phyloP scores from a whole-genome alignment of 2,888 invertebrate genomes.

The Eubasilissa splendida region DNA sequence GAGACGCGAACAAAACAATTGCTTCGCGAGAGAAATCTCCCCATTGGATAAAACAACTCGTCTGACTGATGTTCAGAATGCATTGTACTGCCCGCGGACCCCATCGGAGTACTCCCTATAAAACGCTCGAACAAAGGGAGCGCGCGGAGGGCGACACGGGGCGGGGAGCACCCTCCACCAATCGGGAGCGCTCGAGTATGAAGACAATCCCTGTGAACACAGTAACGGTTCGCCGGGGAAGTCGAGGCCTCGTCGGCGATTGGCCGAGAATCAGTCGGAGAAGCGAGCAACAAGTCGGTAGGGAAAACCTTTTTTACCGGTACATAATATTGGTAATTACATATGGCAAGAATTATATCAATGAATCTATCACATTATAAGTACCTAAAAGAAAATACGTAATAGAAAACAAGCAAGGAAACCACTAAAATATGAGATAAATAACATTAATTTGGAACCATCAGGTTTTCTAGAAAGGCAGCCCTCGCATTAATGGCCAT shows the following conservation, averaged over 20 bases:
- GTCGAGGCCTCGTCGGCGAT: slow-evolving; percentile 12
- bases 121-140: background rate
- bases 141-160: background rate
- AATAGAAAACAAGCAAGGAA: no score
- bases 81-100: background rate
- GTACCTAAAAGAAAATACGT: no score
- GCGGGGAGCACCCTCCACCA: slow-evolving; percentile 28
- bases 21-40: no score
- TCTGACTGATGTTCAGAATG: background rate
- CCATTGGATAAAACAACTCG: no score
- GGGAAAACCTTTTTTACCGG: background rate
- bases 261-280: slow-evolving; percentile 1
- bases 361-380: no score
- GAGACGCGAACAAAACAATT: no score
- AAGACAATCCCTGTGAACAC: slow-evolving; percentile 30
- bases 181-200: slow-evolving; percentile 23
- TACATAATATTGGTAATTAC: no score
- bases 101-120: background rate
- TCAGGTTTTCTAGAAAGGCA: no score
- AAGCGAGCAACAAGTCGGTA: background rate
- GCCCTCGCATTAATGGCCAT: no score
- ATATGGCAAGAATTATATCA: no score
- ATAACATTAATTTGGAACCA: no score
- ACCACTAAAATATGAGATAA: no score
- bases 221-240: slow-evolving; percentile 24